Conservation (phyloP, 1,140 invertebrate species). For the Conopomorpha cramerella region DNA sequence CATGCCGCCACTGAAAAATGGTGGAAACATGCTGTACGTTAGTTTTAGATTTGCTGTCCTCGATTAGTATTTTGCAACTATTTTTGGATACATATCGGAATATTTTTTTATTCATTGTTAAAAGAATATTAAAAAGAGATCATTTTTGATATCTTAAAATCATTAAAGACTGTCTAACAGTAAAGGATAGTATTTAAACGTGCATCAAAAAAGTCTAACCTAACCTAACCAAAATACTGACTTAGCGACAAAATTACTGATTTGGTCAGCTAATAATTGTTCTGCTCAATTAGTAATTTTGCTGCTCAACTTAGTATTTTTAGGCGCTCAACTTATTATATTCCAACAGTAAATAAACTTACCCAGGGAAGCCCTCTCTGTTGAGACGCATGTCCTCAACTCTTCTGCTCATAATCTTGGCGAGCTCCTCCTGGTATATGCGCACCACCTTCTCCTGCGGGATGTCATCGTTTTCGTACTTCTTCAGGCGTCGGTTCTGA, state of each 20-base stretch:
- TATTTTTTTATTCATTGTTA: neutral
- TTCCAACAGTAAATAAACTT: too few species aligned
- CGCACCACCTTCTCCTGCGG: slow-evolving; percentile 95
- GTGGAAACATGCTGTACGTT: slow-evolving; percentile 76
- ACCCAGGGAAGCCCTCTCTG: slow-evolving; percentile 74
- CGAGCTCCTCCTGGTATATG: slow-evolving; percentile 95
- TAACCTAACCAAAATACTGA: neutral
- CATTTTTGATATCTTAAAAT: too few species aligned
- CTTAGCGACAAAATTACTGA: neutral
- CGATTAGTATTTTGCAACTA: slow-evolving; percentile 8
- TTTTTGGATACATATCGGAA: neutral
- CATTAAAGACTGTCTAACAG: too few species aligned
- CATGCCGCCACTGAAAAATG: slow-evolving; percentile 74
- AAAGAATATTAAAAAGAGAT: neutral
- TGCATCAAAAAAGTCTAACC: too few species aligned
- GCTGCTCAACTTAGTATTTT: too few species aligned
- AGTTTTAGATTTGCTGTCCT: slow-evolving; percentile 71
- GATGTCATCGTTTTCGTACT: slow-evolving; percentile 92
- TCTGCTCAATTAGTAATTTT: too few species aligned
- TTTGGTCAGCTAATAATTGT: too few species aligned
- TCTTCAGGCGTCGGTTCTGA: slow-evolving; percentile 76
- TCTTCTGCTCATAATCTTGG: slow-evolving; percentile 85
- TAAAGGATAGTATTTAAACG: too few species aligned
- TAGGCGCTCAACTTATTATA: too few species aligned
- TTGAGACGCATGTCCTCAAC: slow-evolving; percentile 73